phyloP scores from a whole-genome alignment of 2,797 vertebrate genomes.

The Alcedo atthis region DNA sequence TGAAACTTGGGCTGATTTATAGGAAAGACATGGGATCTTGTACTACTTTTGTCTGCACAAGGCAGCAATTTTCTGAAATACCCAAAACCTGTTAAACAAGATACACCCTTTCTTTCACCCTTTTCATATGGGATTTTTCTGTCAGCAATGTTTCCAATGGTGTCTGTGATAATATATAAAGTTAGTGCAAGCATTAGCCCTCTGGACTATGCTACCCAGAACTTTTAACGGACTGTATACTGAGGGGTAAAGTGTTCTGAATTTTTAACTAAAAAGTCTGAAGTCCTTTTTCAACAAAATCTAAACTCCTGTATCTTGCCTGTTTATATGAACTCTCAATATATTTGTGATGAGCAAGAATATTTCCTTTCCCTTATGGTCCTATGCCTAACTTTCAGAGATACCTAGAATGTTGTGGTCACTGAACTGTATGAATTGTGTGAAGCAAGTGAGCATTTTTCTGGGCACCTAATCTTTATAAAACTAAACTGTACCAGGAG shows the following conservation, averaged over 20 bases:
- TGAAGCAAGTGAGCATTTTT: neutral
- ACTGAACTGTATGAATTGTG: constrained; percentile 2
- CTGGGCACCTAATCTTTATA: neutral
- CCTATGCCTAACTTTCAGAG: neutral
- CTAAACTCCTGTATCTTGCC: neutral
- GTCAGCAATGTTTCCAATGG: neutral
- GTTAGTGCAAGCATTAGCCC: neutral
- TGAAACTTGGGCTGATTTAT: neutral
- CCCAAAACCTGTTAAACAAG: neutral
- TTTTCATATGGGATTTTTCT: neutral
- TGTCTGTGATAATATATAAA: neutral
- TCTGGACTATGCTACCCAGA: neutral
- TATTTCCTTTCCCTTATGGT: neutral
- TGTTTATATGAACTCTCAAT: neutral
- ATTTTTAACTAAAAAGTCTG: neutral
- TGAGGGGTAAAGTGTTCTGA: neutral
- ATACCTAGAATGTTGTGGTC: neutral
- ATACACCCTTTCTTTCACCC: neutral
- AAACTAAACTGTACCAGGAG: neutral
- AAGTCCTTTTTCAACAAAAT: neutral
- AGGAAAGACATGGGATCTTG: neutral
- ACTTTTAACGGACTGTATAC: neutral
- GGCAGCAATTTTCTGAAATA: neutral
- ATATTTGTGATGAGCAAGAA: neutral
- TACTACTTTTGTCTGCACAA: neutral